A percentile compares a stretch with the other conserved stretches of the same genome.
Evolutionary conservation across 1,140 invertebrate species (phyloP).

Genomic region (Ganaspis sp.): DNA sequence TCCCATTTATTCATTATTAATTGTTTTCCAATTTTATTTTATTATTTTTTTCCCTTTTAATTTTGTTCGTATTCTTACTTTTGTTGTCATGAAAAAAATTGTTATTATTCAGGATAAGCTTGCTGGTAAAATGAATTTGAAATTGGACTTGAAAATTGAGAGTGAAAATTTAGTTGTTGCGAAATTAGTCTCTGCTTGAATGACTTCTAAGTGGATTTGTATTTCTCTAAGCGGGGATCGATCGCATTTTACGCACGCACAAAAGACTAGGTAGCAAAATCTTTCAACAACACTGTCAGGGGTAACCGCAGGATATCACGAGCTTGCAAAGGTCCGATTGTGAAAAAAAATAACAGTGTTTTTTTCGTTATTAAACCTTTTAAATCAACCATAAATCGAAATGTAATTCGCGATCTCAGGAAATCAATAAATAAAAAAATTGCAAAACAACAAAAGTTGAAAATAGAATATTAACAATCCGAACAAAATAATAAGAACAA

Average conservation of each 20-base stretch:
- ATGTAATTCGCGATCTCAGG: too few species aligned
- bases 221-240: background rate
- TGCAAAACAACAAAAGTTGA: too few species aligned
- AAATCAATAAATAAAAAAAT: too few species aligned
- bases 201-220: conserved; percentile 14
- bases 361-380: background rate
- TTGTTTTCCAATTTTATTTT: too few species aligned
- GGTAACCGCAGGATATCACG: conserved; percentile 17
- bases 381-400: too few species aligned
- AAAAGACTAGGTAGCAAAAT: conserved; percentile 9
- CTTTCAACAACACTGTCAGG: background rate
- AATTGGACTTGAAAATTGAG: background rate
- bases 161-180: background rate
- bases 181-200: background rate
- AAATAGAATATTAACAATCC: too few species aligned
- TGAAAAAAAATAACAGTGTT: background rate
- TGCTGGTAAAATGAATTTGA: background rate
- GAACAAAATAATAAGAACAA: too few species aligned
- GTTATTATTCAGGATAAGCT: too few species aligned
- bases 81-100: too few species aligned
- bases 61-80: too few species aligned
- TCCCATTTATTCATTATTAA: too few species aligned
- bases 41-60: too few species aligned
- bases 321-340: conserved; percentile 47
- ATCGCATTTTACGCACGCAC: conserved; percentile 17